phyloP scores from a whole-genome alignment of 2,888 invertebrate species.

The Lasioglossum leucozonium region DNA sequence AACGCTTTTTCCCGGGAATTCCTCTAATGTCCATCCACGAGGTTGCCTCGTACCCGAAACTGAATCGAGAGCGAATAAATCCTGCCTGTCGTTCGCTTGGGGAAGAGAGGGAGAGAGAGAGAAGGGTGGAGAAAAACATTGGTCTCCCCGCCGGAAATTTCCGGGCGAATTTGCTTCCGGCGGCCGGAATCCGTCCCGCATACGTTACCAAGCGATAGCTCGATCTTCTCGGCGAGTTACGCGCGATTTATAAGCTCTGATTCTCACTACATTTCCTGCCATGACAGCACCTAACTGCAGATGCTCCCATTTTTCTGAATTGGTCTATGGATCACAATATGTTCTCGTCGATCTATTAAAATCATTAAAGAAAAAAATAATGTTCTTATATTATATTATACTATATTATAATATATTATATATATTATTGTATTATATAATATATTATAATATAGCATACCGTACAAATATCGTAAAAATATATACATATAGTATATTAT shows the following conservation, averaged over 20 bases:
- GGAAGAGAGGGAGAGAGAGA: not conserved
- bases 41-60: not conserved
- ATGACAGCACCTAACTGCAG: not conserved
- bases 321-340: not conserved
- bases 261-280: not conserved
- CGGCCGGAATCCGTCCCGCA: slow-evolving; percentile 16
- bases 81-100: slow-evolving; percentile 17
- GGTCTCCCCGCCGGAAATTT: slow-evolving; percentile 29
- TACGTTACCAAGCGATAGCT: slow-evolving; percentile 27
- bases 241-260: slow-evolving; percentile 32
- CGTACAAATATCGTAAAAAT: no score
- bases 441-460: no score
- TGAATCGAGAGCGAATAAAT: slow-evolving; percentile 29
- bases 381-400: no score
- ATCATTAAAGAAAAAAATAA: not conserved
- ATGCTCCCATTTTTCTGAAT: not conserved
- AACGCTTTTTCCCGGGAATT: slow-evolving; percentile 1
- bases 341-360: not conserved
- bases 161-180: slow-evolving; percentile 33
- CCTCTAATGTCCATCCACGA: slow-evolving; percentile 4
- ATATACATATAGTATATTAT: no score
- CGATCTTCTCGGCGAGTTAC: not conserved
- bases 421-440: no score
- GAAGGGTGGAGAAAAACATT: slow-evolving; percentile 5
- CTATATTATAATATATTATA: no score